Evolutionary conservation across 2,888 invertebrate species (phyloP).

Genomic region (Rambutsinella grinnellia): DNA sequence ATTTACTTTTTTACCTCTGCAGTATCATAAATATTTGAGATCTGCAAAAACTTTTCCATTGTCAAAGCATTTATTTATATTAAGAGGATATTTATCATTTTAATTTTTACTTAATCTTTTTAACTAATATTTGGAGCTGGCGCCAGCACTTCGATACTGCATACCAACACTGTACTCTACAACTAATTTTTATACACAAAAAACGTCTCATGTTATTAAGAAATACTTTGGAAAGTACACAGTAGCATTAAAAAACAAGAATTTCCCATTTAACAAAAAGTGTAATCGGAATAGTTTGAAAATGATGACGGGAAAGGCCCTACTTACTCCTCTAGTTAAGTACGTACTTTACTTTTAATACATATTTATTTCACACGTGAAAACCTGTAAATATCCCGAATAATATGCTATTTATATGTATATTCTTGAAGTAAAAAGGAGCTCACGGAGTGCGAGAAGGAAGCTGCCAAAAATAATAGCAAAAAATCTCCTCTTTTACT

Average conservation of each 20-base stretch:
- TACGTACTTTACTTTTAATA: background rate
- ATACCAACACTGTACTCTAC: too few species aligned
- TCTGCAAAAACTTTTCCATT: too few species aligned
- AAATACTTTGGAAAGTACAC: too few species aligned
- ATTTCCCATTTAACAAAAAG: constrained; percentile 33
- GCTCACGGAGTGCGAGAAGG: background rate
- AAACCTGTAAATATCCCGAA: constrained; percentile 1
- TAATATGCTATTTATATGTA: background rate
- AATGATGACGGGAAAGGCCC: background rate
- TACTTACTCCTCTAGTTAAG: background rate
- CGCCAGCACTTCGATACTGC: too few species aligned
- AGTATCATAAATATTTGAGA: too few species aligned
- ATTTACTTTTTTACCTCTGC: too few species aligned
- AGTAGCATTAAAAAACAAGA: constrained; percentile 45
- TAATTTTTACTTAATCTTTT: too few species aligned
- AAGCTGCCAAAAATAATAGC: constrained; percentile 8
- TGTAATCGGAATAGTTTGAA: constrained; percentile 26
- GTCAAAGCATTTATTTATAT: too few species aligned
- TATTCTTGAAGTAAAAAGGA: constrained; percentile 15
- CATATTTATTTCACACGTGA: background rate
- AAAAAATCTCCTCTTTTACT: constrained; percentile 2
- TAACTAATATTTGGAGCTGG: too few species aligned
- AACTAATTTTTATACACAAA: too few species aligned
- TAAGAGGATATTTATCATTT: too few species aligned
- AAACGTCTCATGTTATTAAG: too few species aligned